phyloP scores from a whole-genome alignment of 2,113 vertebrate genomes.

The Hippocampus mohnikei region DNA sequence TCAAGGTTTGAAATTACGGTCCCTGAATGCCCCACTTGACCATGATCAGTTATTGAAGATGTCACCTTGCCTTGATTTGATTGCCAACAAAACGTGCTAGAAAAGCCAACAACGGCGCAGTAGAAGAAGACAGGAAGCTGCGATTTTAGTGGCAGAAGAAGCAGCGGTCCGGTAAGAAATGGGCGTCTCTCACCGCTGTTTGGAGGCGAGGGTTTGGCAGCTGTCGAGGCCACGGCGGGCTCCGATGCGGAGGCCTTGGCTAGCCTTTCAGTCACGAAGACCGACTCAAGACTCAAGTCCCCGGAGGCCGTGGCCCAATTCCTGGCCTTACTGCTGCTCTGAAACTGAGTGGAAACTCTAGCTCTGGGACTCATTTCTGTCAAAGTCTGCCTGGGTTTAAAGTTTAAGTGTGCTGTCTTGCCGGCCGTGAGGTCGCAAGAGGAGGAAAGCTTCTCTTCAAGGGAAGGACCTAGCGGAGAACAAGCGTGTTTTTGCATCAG shows the following conservation, averaged over 20 bases:
- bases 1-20: conserved; percentile 19
- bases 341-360: conserved; percentile 74
- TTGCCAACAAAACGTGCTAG: neutral
- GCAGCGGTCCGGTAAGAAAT: conserved; percentile 35
- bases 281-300: conserved; percentile 69
- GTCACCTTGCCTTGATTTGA: conserved; percentile 14
- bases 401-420: conserved; percentile 79
- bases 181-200: conserved; percentile 83
- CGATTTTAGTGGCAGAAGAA: conserved; percentile 12
- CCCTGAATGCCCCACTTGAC: conserved; percentile 3
- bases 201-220: conserved; percentile 67
- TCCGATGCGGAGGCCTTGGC: conserved; percentile 34
- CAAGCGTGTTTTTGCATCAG: neutral
- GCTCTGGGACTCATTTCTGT: conserved; percentile 66
- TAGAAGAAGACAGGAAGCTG: conserved; percentile 10
- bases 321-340: conserved; percentile 73
- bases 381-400: conserved; percentile 75
- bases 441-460: conserved; percentile 89
- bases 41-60: conserved; percentile 19
- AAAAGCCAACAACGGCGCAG: conserved; percentile 21
- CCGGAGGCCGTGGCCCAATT: conserved; percentile 74
- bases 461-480: conserved; percentile 81
- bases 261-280: conserved; percentile 69
- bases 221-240: conserved; percentile 58
- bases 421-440: conserved; percentile 80